Base-by-base conservation (phyloP, 30 jellyfish, hydroid and myxozoan species). In the Hydra vulgaris region DNA sequence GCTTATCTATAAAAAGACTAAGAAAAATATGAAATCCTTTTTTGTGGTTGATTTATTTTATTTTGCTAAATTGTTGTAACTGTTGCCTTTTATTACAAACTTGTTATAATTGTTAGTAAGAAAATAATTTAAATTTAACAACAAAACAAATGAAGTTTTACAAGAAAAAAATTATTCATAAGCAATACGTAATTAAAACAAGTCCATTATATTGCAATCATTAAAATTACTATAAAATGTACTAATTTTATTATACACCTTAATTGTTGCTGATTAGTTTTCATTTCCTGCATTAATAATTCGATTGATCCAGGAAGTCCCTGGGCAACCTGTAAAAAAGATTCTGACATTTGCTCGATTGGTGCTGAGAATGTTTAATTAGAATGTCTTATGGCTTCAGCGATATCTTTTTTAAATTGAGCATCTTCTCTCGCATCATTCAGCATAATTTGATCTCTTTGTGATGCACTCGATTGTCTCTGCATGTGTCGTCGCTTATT, bases 281-380 rank as follows among this genome's bases (percentile, higher is more conserved):
- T 20, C 23, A 61, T 76, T 61, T 8, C 75, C 75, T 68, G 75
- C 25, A 20, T 23, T 23, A 68, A n/a, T 68, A 68, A 20, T 68
- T 68, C 75, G 15, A 23, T 55, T 25, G 87, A 84, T 68, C 77
- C 66, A 27, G 88, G 15, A 66, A 84, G 53, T 56, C 88, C 92
- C 77, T 84, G 87, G 79, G 92, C 92, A 76, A 84, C 92, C 69
- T 84, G 92, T 76, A 66, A 23, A 54, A 84, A 74, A 21, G 83
- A 74, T 23, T 19, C 54, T 75, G 87, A 73, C 82, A 84, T 77
- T 54, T 74, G 74, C 69, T 84, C 87, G 61, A 84, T 77, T 7
- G 92, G 25, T 21, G 83, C 54, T 18, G 92, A 80, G 71, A 84
- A 77, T 21, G 88, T 76, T 40, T 84, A 74, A 84, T 84, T 84